Evolutionary conservation across 2,797 vertebrate genomes (phyloP), one percentile per base, ranked within the genome.

Genomic region (Hephaestus fuliginosus): DNA sequence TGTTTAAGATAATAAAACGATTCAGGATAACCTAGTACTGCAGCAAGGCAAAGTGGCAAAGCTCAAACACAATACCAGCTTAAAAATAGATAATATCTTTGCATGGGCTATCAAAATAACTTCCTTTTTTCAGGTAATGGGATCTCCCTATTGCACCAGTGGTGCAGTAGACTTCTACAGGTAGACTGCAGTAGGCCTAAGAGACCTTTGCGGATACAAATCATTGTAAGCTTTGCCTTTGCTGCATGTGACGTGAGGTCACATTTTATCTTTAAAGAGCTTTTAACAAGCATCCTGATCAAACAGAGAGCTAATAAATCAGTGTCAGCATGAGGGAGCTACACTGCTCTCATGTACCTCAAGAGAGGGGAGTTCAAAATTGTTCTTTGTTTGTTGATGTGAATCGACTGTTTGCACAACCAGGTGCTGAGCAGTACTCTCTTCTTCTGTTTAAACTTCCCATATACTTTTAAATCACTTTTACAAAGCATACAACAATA

Each of bases 251-350:
- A 78, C 5, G 2, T 60, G 64, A 55, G 56, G n/a, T 57, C 69
- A 13, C 64, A 72, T 44, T 67, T 78, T 62, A 70, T 72, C 30
- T 60, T 61, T 69, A 63, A 63, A 53, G 48, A 78, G 33, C 60
- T 60, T 79, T 81, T 79, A 67, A 82, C 61, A 82, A 43, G 68
- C 51, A 63, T 68, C 22, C 70, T 55, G 56, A 76, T 79, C 64
- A 81, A 83, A 81, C 52, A 78, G 67, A 58, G 56, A 70, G 56
- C 71, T 58, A 48, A 74, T 79, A 72, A 74, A 81, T 76, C 2
- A 1, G 28, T 56, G 25, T 49, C 41, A 57, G 41, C 39, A 52
- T 66, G 48, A 58, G 8, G 56, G 52, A 36, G 41, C 43, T 69
- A 39, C 36, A 39, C 36, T 39, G 14, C 5, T 13, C 22, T 48